Percentiles rank a stretch among this genome's conserved stretches.
These are phyloP conservation scores for Dione juno DNA, from an alignment of 2,888 invertebrate species.

Conservation along the genomic window DNA sequence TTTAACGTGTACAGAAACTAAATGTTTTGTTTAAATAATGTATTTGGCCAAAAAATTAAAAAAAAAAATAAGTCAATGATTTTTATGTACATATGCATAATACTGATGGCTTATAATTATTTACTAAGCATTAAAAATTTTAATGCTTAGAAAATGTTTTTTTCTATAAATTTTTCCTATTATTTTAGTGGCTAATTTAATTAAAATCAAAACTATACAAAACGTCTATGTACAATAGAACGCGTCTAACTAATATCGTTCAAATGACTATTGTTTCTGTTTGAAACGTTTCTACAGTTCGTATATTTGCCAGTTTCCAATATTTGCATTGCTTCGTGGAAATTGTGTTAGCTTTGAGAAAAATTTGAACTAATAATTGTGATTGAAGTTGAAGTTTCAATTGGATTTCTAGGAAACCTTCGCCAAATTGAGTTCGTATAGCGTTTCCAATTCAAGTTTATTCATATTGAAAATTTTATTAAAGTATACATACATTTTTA, in stretches of 20 bases:
- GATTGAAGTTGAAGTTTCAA: conserved; percentile 21
- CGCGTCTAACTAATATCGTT: conserved; percentile 16
- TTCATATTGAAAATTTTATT: neutral
- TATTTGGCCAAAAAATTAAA: too few species aligned
- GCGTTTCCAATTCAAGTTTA: neutral
- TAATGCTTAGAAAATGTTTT: neutral
- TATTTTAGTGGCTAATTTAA: conserved; percentile 1
- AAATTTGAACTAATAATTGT: conserved; percentile 27
- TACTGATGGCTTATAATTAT: neutral
- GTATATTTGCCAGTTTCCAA: conserved; percentile 25
- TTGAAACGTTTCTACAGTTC: conserved; percentile 27
- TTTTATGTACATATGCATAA: neutral
- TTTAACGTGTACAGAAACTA: too few species aligned
- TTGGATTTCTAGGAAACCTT: conserved; percentile 16
- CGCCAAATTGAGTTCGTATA: neutral
- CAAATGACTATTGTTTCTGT: conserved; percentile 28
- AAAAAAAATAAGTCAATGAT: too few species aligned
- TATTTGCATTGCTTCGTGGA: conserved; percentile 27
- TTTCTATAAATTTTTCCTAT: neutral
- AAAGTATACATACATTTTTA: too few species aligned
- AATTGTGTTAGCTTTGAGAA: conserved; percentile 28
- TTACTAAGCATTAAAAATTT: neutral
- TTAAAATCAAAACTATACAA: conserved; percentile 2
- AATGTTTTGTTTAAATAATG: too few species aligned
- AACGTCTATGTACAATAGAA: conserved; percentile 2